Evolutionary conservation across 2,113 vertebrate species (phyloP).

Genomic region (Hypocryptadius cinnamomeus): DNA sequence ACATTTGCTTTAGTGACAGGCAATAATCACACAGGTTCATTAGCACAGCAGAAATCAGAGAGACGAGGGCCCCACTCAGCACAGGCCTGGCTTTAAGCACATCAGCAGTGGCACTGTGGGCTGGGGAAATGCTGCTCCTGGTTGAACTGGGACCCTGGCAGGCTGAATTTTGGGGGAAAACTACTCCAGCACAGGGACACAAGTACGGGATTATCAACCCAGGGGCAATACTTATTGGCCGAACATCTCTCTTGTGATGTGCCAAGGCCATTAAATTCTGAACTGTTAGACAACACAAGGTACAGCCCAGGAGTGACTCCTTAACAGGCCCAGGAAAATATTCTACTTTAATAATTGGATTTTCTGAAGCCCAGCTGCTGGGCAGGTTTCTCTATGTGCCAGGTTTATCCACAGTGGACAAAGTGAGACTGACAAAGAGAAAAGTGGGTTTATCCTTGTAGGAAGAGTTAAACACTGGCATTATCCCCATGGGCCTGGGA

Average conservation of each 20-base stretch:
- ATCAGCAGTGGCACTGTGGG: neutral
- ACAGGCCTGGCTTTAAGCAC: conserved; percentile 26
- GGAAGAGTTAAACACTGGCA: neutral
- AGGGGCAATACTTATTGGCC: neutral
- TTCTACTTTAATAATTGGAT: neutral
- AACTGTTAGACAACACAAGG: neutral
- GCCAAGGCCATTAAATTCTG: neutral
- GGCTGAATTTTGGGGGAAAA: neutral
- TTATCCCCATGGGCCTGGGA: neutral
- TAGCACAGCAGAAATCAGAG: conserved; percentile 49
- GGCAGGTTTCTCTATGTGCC: conserved; percentile 16
- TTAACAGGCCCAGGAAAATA: neutral
- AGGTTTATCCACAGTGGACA: conserved; percentile 26
- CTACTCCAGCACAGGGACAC: neutral
- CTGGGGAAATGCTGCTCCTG: neutral
- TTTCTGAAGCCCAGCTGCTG: neutral
- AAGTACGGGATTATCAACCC: neutral
- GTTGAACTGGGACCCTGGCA: neutral
- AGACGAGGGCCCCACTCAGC: neutral
- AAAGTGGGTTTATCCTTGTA: neutral
- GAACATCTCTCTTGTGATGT: neutral
- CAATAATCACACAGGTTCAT: conserved; percentile 62
- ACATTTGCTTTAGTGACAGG: conserved; percentile 54
- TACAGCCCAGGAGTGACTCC: neutral
- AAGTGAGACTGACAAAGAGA: conserved; percentile 23